Base-by-base conservation (phyloP, 1,140 invertebrate genomes). In the Lutraria rhynchaena region DNA sequence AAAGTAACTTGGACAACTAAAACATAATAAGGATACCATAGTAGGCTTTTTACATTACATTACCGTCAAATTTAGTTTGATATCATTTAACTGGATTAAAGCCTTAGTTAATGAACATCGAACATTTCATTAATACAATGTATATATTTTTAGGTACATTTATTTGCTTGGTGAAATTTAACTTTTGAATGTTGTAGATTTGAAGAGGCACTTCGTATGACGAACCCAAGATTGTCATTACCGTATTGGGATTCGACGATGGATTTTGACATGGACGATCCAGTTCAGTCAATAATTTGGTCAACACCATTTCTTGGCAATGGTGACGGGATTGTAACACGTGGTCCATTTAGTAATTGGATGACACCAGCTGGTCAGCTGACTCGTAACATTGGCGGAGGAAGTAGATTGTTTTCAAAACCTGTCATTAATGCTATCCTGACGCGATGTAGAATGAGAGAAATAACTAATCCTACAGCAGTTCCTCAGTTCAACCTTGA, bases 221-320 rank as follows among this genome's bases (percentile, higher is more conserved):
- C 81, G 31, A 80, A 82, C 19, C 83, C 83, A 5, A 44, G 33
- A 11, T 55, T 91, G 11, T 88, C 90, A 5, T 67, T 92, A 9
- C 92, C 92, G 3, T 92, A 92, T 83, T 92, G 92, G 91, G 91
- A 92, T 65, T 85, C 84, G 11, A 88, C 89, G 0, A 49, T 92
- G 37, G 91, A 92, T 76, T 74, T 73, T 11, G 86, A 88, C 57
- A 78, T 92, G 27, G 85, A 83, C 0, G 82, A 91, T 78, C 82
- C 86, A 13, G 85, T 85, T 5, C 83, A 90, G 22, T 93, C 92
- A 1, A 87, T 91, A 53, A 74, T 93, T 24, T 93, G 90, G 80
- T 85, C 83, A 33, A 29, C 81, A 0, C 27, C 86, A 19, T 91
- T 93, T 80, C 63, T 92, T 60, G 92, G 92, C 0, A 91, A 91